phyloP scores from a whole-genome alignment of 2,113 vertebrate genomes.

The Ia io region DNA sequence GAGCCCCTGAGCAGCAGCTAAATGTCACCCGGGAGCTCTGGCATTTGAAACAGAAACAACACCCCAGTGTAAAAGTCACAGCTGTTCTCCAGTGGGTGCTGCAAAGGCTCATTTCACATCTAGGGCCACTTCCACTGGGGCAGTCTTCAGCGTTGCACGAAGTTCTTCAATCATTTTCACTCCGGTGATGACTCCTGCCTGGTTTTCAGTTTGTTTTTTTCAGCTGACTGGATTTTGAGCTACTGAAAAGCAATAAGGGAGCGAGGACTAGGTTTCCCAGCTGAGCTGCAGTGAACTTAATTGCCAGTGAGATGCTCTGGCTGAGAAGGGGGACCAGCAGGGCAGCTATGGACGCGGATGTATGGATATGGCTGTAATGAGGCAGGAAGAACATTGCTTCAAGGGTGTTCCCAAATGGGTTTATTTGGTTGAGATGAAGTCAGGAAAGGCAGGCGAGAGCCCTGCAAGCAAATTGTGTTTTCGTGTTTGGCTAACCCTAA shows the following conservation, averaged over 20 bases:
- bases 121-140: not conserved
- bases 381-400: constrained; percentile 59
- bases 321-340: not conserved
- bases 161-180: constrained; percentile 31
- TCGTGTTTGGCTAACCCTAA: not conserved
- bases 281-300: constrained; percentile 70
- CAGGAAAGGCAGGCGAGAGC: constrained; percentile 35
- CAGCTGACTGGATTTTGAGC: constrained; percentile 76
- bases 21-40: constrained; percentile 14
- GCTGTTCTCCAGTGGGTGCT: not conserved
- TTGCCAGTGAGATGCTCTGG: constrained; percentile 67
- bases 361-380: constrained; percentile 75
- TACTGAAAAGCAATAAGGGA: constrained; percentile 74
- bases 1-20: not conserved
- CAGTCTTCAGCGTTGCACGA: not conserved
- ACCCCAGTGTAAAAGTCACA: not conserved
- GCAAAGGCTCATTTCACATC: not conserved
- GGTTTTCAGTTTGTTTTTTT: constrained; percentile 75
- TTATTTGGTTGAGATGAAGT: constrained; percentile 63
- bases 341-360: constrained; percentile 63
- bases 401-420: constrained; percentile 49
- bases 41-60: constrained; percentile 33
- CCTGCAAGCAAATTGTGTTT: constrained; percentile 36
- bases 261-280: constrained; percentile 68
- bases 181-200: constrained; percentile 45